Conservation (phyloP, 2,113 vertebrate genomes). For the Peromyscus maniculatus region DNA sequence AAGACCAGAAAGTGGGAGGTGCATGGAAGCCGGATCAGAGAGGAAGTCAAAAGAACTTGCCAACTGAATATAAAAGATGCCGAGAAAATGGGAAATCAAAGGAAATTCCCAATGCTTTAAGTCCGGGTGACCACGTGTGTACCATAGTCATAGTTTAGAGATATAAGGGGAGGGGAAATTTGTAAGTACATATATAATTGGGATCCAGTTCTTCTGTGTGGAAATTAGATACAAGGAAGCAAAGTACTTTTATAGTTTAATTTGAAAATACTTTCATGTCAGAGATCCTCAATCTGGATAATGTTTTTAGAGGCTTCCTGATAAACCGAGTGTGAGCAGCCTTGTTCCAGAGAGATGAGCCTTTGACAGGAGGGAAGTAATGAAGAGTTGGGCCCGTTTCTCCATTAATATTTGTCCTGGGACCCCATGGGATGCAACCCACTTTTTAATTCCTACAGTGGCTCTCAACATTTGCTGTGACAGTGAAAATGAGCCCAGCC, state of each 20-base stretch:
- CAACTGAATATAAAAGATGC: conserved; percentile 33
- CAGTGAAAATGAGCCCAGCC: not conserved
- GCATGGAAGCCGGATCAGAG: conserved; percentile 33
- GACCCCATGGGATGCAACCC: not conserved
- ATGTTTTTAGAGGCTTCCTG: not conserved
- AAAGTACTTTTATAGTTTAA: not conserved
- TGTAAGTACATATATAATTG: not conserved
- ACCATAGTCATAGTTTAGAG: not conserved
- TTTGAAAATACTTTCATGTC: not conserved
- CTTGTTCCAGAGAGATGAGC: conserved; percentile 37
- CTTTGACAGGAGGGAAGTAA: not conserved
- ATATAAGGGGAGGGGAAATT: not conserved
- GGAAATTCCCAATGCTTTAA: not conserved
- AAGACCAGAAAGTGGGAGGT: not conserved
- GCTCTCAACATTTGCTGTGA: not conserved
- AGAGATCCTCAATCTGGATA: not conserved
- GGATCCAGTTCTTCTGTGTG: not conserved
- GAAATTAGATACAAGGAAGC: not conserved
- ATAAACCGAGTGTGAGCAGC: not conserved
- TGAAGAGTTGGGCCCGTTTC: not conserved
- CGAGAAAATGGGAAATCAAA: conserved; percentile 48
- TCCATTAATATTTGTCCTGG: not conserved
- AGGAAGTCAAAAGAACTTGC: conserved; percentile 12
- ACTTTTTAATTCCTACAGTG: not conserved
- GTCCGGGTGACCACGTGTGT: not conserved